Percentiles rank a stretch among this genome's conserved stretches.
phyloP scores from a whole-genome alignment of 2,888 invertebrate genomes.

The Perizoma flavofasciatum region DNA sequence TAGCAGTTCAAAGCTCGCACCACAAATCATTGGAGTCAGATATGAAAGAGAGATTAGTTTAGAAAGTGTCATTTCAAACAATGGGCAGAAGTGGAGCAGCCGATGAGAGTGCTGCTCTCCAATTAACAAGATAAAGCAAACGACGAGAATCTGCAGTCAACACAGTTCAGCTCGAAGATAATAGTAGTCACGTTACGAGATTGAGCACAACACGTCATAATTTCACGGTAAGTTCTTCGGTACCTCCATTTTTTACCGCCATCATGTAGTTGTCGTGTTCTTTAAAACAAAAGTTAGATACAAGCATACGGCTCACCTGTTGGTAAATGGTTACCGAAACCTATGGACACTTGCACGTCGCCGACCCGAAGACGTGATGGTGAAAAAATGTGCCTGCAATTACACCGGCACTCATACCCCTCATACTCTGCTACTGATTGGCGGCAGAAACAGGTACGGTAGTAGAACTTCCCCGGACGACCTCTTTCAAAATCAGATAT shows the following conservation, averaged over 20 bases:
- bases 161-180: slow-evolving; percentile 19
- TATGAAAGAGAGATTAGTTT: slow-evolving; percentile 65
- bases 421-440: too few relatives aligned
- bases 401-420: too few relatives aligned
- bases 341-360: too few relatives aligned
- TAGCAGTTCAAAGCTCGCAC: slow-evolving; percentile 48
- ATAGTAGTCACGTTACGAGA: background rate
- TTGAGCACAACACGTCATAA: background rate
- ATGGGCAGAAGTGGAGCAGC: slow-evolving; percentile 64
- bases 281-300: too few relatives aligned
- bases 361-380: too few relatives aligned
- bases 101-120: slow-evolving; percentile 57
- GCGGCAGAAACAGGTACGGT: too few relatives aligned
- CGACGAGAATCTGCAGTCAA: slow-evolving; percentile 54
- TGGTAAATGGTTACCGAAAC: too few relatives aligned
- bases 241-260: background rate
- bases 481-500: too few relatives aligned
- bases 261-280: too few relatives aligned
- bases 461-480: too few relatives aligned
- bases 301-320: too few relatives aligned
- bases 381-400: too few relatives aligned
- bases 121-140: slow-evolving; percentile 62
- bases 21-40: slow-evolving; percentile 63
- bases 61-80: slow-evolving; percentile 77
- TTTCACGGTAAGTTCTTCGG: background rate